These are phyloP conservation scores for Agapetus fuscipes DNA, from an alignment of 2,888 invertebrate species.

Conservation along the genomic window DNA sequence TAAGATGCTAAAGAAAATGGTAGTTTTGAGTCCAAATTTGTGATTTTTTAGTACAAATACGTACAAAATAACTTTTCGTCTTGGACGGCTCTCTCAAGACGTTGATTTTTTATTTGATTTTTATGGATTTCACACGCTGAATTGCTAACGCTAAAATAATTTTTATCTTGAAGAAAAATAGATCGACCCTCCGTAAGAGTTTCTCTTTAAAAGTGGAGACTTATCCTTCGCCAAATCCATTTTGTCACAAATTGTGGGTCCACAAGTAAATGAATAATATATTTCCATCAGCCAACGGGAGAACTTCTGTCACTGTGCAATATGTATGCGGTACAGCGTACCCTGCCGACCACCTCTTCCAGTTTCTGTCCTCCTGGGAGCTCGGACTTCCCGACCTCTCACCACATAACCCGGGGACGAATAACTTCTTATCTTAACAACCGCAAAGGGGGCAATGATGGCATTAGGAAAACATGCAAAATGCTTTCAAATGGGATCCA, in stretches of 20 bases:
- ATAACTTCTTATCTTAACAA: slow-evolving; percentile 22
- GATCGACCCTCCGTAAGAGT: no score
- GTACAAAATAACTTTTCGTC: no score
- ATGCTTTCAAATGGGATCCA: slow-evolving; percentile 19
- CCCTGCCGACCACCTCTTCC: slow-evolving; percentile 2
- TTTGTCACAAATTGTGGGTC: slow-evolving; percentile 11
- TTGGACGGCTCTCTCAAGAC: no score
- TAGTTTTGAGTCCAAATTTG: no score
- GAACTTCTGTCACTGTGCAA: background rate
- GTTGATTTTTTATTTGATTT: no score
- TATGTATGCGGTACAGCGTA: no score
- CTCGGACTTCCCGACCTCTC: slow-evolving; percentile 16
- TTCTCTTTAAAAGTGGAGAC: background rate
- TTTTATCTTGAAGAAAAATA: no score
- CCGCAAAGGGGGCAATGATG: slow-evolving; percentile 21
- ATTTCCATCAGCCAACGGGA: slow-evolving; percentile 7
- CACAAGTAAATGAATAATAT: slow-evolving; percentile 11
- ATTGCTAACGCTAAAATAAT: no score
- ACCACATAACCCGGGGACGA: slow-evolving; percentile 20
- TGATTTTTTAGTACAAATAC: no score
- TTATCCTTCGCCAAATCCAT: background rate
- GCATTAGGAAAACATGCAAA: slow-evolving; percentile 19
- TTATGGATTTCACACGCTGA: no score
- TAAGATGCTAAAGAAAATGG: no score
- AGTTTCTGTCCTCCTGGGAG: slow-evolving; percentile 12